These are phyloP conservation scores for Sanderia malayensis DNA, from an alignment of 30 jellyfish, hydroid and myxozoan genomes.

Conservation along the genomic window DNA sequence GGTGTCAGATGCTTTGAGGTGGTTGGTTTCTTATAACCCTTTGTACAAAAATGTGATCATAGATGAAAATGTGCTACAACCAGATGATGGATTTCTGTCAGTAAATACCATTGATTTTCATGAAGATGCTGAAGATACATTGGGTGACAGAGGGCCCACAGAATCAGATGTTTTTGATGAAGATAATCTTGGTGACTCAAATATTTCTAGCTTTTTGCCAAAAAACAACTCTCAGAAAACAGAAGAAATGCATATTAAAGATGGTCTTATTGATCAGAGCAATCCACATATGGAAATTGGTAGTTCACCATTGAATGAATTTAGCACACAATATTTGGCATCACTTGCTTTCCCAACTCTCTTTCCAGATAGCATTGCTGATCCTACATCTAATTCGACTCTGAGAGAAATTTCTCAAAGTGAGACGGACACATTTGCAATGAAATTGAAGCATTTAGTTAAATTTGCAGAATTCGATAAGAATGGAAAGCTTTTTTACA, in stretches of 20 bases:
- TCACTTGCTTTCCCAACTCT: constrained; percentile 34
- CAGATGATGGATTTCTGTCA: no score
- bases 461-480: constrained; percentile 46
- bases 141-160: no score
- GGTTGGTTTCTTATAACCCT: no score
- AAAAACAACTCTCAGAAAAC: constrained; percentile 8
- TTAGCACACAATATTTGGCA: constrained; percentile 27
- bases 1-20: no score
- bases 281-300: constrained; percentile 24
- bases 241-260: constrained; percentile 33
- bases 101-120: no score
- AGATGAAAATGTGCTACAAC: no score
- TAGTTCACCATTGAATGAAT: constrained; percentile 37
- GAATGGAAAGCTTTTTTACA: not conserved
- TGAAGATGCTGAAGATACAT: no score
- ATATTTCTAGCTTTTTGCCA: no score
- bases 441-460: constrained; percentile 40
- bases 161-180: no score
- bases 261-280: constrained; percentile 10
- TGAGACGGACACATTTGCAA: constrained; percentile 25
- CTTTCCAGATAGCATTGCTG: constrained; percentile 48
- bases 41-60: no score
- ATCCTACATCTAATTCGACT: constrained; percentile 21
- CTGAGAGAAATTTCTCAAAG: constrained; percentile 19
- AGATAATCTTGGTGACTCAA: no score